Base-by-base conservation (phyloP, 2,113 vertebrate species). In the Madoqua kirkii region DNA sequence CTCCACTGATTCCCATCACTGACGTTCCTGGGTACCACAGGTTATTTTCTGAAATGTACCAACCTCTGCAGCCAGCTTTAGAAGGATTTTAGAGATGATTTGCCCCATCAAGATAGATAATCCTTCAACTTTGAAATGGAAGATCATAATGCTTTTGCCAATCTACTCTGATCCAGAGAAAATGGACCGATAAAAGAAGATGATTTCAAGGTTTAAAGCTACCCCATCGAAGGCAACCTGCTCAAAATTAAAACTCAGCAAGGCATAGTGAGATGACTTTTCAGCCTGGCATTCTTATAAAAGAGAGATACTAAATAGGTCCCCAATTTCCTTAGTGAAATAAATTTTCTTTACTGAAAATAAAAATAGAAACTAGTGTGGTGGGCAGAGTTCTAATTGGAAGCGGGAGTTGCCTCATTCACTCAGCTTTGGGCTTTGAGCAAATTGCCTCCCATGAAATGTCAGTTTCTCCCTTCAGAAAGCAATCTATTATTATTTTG, bases 81-180 rank as follows among this genome's bases (percentile, higher is more conserved):
- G 82, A 40, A 91, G 97, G 96, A 97, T 97, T 97, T 97, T 15
- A 97, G 89, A 96, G 91, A 89, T 89, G 93, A 98, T 97, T 92
- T 97, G 89, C 52, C 95, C 95, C 97, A 97, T 89, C 15, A 11
- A 67, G n/a, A 87, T n/a, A 59, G 96, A 95, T 96, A 97, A 98
- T 98, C 93, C 97, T 97, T 96, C 91, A 96, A 74, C 95, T 98
- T 79, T 95, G 95, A 98, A 97, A 97, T 95, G 89, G 97, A 96
- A 97, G 96, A 98, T 90, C 97, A 96, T 97, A 98, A 98, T 89
- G 91, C 96, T 96, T 78, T 85, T 97, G 95, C 96, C 98, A 96
- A 97, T 98, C 98, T 95, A 96, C 96, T 96, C 91, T 97, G 97
- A 98, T 97, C 97, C 83, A 95, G 93, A 95, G 96, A 97, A 98